Conservation (phyloP, 2,113 vertebrate species). For the Phrynosoma blainvillii region DNA sequence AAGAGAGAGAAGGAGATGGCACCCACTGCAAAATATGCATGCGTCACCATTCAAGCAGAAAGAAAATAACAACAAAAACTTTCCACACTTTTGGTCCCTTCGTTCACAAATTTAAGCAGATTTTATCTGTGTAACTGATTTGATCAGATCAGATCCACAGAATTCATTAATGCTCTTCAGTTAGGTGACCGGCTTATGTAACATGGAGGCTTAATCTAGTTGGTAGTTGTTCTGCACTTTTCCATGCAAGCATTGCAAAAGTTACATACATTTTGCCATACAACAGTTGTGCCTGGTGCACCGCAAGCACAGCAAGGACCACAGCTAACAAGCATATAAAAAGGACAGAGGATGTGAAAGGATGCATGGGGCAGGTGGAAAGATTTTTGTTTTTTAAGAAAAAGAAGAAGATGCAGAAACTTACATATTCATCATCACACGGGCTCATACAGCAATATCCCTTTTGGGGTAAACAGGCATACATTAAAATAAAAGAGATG, state of each 20-base stretch:
- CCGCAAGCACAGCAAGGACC: background rate
- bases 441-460: conserved; percentile 93
- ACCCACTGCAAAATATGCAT: background rate
- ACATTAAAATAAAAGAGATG: conserved; percentile 73
- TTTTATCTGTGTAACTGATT: background rate
- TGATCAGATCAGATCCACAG: background rate
- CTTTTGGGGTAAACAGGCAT: conserved; percentile 82
- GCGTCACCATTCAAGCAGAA: background rate
- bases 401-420: conserved; percentile 79
- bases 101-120: background rate
- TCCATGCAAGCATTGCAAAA: conserved; percentile 51
- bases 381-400: conserved; percentile 45
- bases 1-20: background rate
- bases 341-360: conserved; percentile 44
- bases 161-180: background rate
- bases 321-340: conserved; percentile 29
- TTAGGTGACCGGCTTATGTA: background rate
- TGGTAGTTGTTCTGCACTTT: background rate
- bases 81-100: too few species aligned
- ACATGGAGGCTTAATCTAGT: conserved; percentile 16
- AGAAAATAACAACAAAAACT: background rate
- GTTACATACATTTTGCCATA: background rate
- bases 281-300: background rate
- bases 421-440: conserved; percentile 95
- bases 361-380: conserved; percentile 62